Conservation (phyloP, 1,140 invertebrate genomes). For the Apis mellifera region DNA sequence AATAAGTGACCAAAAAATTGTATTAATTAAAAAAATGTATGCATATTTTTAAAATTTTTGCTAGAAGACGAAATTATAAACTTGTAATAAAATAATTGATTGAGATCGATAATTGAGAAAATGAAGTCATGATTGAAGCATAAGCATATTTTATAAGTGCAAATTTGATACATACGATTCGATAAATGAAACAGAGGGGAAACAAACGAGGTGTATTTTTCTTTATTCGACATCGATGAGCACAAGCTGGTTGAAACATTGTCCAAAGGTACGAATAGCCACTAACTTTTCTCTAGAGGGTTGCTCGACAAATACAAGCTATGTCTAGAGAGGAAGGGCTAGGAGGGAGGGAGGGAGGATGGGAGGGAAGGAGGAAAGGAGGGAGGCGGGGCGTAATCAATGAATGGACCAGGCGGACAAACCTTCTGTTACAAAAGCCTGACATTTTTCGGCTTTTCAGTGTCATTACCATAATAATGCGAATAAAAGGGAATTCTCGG, state of each 20-base stretch:
- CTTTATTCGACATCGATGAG: conserved; percentile 42
- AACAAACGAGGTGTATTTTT: conserved; percentile 28
- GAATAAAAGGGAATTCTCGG: conserved; percentile 78
- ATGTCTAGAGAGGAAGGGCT: conserved; percentile 22
- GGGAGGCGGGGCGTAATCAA: conserved; percentile 72
- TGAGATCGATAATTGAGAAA: neutral
- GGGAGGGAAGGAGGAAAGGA: neutral
- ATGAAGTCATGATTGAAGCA: neutral
- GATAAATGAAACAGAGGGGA: neutral
- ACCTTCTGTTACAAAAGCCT: conserved; percentile 79
- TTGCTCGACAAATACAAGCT: conserved; percentile 45
- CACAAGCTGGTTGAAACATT: conserved; percentile 41
- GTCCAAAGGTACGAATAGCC: conserved; percentile 51
- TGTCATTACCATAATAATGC: conserved; percentile 80
- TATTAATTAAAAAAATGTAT: no score
- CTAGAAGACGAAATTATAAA: no score
- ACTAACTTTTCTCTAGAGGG: conserved; percentile 49
- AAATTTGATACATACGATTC: neutral
- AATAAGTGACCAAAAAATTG: no score
- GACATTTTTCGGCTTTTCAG: conserved; percentile 78
- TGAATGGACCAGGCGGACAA: conserved; percentile 79
- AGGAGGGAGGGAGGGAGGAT: neutral
- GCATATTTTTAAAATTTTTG: no score
- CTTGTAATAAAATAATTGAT: no score
- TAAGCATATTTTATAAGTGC: neutral